Percentiles rank a stretch among this genome's conserved stretches.
phyloP scores from a whole-genome alignment of 2,113 vertebrate genomes.

The Cettia cetti region DNA sequence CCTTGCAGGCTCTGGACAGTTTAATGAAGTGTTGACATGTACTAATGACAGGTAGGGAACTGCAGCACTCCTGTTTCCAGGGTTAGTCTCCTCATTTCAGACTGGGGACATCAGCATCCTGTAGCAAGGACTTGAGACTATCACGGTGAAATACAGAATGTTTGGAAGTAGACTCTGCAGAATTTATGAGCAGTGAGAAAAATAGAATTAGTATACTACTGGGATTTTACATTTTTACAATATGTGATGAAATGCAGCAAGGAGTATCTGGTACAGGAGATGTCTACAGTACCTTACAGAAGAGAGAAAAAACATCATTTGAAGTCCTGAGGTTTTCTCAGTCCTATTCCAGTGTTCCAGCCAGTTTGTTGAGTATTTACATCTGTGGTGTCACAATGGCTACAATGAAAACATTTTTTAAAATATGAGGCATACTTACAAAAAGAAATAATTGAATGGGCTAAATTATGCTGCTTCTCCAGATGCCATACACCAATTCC shows the following conservation, averaged over 20 bases:
- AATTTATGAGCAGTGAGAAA: not conserved
- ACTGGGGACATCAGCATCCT: not conserved
- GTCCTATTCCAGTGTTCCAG: not conserved
- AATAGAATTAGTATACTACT: not conserved
- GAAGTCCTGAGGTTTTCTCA: not conserved
- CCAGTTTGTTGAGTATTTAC: not conserved
- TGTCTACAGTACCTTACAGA: not conserved
- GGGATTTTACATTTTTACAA: not conserved
- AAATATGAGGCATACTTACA: not conserved
- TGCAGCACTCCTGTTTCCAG: not conserved
- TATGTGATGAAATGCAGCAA: not conserved
- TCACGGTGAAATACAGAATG: not conserved
- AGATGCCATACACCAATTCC: not conserved
- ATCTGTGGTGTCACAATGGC: not conserved
- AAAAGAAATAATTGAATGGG: not conserved
- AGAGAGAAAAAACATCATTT: not conserved
- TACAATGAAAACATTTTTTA: not conserved
- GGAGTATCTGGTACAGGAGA: not conserved
- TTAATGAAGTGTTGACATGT: not conserved
- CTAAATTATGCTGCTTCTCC: not conserved
- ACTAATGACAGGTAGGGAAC: not conserved
- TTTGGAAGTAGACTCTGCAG: not conserved
- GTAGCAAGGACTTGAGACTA: not conserved
- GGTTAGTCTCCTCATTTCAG: not conserved
- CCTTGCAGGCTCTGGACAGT: not conserved